Base-by-base conservation (phyloP, 2,797 vertebrate genomes). In the Thamnophis elegans region DNA sequence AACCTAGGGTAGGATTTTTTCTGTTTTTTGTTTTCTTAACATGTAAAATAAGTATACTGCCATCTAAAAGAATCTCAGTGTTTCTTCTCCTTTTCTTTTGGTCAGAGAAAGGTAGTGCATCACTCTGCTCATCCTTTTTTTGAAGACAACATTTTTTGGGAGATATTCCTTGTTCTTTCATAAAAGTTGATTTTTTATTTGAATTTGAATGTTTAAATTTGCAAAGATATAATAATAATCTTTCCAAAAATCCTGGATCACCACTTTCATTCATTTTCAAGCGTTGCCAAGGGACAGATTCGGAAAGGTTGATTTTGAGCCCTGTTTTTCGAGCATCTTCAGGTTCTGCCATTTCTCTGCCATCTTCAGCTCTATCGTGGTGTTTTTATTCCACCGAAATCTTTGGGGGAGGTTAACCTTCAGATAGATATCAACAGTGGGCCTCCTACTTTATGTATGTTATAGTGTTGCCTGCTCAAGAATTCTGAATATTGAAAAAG, bases 401-500 rank as follows among this genome's bases (percentile, higher is more conserved):
- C 87, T 51, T 28, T 68, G 7, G 13, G n/a, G 51, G 8, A 91
- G 53, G 6, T 36, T 42, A 55, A 4, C 59, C 25, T 51, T 47
- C 16, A 58, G 53, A 88, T 51, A 1, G 32, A 53, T 62, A 85
- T 32, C 42, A 82, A 51, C 32, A 51, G 8, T 42, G 14, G 6
- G 3, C 51, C 53, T 88, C 32, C 18, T 62, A 59, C 16, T 58
- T 62, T 86, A 56, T 58, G 55, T 5, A 86, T 58, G 62, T 85
- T 68, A 62, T 89, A 25, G 60, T 47, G 14, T 78, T 3, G 32
- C 53, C 16, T 5, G 25, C 2, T 73, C 51, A 87, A 47, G 18
- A 25, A 22, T 42, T 42, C 1, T 2, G 25, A 0, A 0, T 0
- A 0, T 28, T 73, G 94, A 51, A 47, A 58, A 1, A 12, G 7